Conservation (phyloP, 2,888 invertebrate genomes). For the Eumerus sabulonum region DNA sequence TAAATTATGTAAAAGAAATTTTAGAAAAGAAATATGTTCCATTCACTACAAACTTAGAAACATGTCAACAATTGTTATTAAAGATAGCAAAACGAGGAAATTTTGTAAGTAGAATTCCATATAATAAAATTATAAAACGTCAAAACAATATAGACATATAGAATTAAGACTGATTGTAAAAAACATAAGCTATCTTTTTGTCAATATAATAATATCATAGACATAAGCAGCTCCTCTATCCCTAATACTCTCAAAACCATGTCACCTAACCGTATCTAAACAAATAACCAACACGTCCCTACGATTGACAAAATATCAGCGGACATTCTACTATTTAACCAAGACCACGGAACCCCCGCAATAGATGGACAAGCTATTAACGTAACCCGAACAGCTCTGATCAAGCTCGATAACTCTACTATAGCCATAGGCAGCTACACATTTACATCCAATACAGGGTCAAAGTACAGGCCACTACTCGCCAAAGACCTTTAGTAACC, state of each 20-base stretch:
- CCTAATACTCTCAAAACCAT: not conserved
- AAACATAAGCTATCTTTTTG: not conserved
- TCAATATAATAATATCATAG: not conserved
- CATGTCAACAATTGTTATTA: conserved; percentile 1
- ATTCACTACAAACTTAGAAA: not conserved
- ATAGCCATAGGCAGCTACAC: not conserved
- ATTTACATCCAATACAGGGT: not conserved
- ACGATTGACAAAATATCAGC: not conserved
- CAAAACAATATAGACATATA: not conserved
- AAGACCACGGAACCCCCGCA: not conserved
- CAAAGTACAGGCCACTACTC: not conserved
- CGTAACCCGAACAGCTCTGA: not conserved
- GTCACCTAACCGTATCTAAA: not conserved
- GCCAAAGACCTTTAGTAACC: too few relatives aligned
- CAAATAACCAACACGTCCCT: conserved; percentile 2
- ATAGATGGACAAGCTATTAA: too few relatives aligned
- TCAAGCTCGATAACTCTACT: not conserved
- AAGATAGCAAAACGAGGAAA: not conserved
- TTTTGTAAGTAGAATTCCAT: not conserved
- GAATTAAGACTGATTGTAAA: not conserved
- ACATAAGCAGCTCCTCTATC: not conserved
- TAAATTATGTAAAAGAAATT: not conserved
- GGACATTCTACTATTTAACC: not conserved
- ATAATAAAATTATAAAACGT: not conserved
- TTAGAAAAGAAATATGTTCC: not conserved